Evolutionary conservation across 2,797 vertebrate species (phyloP).

Genomic region (Semotilus atromaculatus): DNA sequence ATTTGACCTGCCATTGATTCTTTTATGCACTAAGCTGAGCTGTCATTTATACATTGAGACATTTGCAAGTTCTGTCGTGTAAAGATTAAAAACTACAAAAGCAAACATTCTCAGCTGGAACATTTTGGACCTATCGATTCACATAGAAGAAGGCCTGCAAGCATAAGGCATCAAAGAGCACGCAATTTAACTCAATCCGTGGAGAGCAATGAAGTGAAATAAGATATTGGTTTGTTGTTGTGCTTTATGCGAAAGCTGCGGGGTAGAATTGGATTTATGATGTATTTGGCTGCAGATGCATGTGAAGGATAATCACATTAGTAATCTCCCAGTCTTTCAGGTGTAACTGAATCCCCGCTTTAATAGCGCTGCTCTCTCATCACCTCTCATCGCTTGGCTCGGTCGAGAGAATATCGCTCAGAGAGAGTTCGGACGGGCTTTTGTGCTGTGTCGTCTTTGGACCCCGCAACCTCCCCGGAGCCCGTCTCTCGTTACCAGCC

Average conservation of each 20-base stretch:
- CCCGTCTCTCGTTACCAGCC: conserved; percentile 70
- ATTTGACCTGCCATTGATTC: neutral
- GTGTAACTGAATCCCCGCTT: conserved; percentile 75
- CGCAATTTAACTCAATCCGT: conserved; percentile 34
- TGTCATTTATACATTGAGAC: neutral
- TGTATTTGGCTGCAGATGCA: conserved; percentile 77
- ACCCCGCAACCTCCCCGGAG: conserved; percentile 55
- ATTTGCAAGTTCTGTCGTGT: neutral
- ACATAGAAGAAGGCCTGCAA: conserved; percentile 3
- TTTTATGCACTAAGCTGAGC: neutral
- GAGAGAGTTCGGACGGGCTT: conserved; percentile 60
- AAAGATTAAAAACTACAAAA: neutral
- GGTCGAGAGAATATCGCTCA: conserved; percentile 62
- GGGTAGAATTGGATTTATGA: conserved; percentile 81
- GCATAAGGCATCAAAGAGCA: conserved; percentile 33
- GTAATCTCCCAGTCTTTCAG: conserved; percentile 76
- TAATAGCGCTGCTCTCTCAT: conserved; percentile 55
- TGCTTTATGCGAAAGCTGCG: conserved; percentile 72
- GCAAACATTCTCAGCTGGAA: neutral
- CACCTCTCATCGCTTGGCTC: conserved; percentile 55
- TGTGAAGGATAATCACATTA: conserved; percentile 80
- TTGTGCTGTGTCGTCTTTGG: conserved; percentile 66
- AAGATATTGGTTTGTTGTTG: conserved; percentile 77
- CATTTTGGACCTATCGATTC: neutral
- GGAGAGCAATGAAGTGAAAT: conserved; percentile 69